These are phyloP conservation scores for Scaptodrosophila latifasciaeformis DNA, from an alignment of 2,888 invertebrate species.

Conservation along the genomic window DNA sequence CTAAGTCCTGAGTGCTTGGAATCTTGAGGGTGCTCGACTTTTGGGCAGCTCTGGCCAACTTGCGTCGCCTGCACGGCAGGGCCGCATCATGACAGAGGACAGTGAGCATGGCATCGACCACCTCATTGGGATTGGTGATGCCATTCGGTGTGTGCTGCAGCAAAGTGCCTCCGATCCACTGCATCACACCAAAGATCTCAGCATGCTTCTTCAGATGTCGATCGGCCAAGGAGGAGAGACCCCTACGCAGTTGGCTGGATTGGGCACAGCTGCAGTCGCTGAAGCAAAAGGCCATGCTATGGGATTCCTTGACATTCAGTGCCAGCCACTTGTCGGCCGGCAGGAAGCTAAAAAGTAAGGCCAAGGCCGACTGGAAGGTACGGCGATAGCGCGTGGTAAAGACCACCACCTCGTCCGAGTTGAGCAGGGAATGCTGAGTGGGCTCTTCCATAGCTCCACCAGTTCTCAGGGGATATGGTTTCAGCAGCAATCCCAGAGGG, in stretches of 20 bases:
- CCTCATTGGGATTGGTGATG: constrained; percentile 79
- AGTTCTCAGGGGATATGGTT: constrained; percentile 48
- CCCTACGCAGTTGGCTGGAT: constrained; percentile 77
- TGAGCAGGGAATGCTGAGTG: constrained; percentile 71
- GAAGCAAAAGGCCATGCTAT: constrained; percentile 90
- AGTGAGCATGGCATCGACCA: constrained; percentile 86
- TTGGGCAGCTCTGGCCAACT: constrained; percentile 26
- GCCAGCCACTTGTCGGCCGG: constrained; percentile 81
- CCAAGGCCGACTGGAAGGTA: constrained; percentile 93
- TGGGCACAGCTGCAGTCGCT: constrained; percentile 85
- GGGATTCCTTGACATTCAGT: constrained; percentile 83
- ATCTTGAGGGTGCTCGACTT: constrained; percentile 41
- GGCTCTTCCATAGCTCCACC: constrained; percentile 52
- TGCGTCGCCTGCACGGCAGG: constrained; percentile 81
- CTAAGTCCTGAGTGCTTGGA: constrained; percentile 67
- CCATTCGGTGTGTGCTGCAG: constrained; percentile 79
- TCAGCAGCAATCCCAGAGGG: constrained; percentile 69
- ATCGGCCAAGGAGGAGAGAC: constrained; percentile 77
- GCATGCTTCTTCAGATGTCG: constrained; percentile 84
- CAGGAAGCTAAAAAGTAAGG: constrained; percentile 84
- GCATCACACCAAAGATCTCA: constrained; percentile 82
- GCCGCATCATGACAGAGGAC: constrained; percentile 88
- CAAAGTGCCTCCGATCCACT: constrained; percentile 79
- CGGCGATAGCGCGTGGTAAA: constrained; percentile 90
- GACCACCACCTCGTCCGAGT: constrained; percentile 80